These are phyloP conservation scores for Aulostomus chinensis DNA, from an alignment of 2,797 vertebrate species.

Conservation along the genomic window DNA sequence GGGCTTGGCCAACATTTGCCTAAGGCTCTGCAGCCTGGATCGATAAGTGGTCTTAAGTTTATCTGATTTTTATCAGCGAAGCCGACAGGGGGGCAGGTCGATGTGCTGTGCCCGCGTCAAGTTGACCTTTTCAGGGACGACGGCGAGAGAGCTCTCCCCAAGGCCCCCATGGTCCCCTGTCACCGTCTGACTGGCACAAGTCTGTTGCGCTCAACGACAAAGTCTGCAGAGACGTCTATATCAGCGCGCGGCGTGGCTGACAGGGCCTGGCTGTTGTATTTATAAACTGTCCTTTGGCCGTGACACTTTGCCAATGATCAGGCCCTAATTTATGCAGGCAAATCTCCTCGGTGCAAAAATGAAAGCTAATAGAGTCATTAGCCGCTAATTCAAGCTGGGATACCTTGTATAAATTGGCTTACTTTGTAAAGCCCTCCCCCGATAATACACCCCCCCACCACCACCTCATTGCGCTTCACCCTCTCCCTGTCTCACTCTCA, in stretches of 20 bases:
- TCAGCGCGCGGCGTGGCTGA: slow-evolving; percentile 92
- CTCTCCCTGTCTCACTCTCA: slow-evolving; percentile 34
- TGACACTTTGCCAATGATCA: slow-evolving; percentile 99
- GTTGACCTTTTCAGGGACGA: slow-evolving; percentile 99
- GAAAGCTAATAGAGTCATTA: slow-evolving; percentile 99
- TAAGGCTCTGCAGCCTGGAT: slow-evolving; percentile 87
- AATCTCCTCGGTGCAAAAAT: slow-evolving; percentile 99
- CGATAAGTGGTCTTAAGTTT: slow-evolving; percentile 99
- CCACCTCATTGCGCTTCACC: slow-evolving; percentile 9
- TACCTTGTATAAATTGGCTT: slow-evolving; percentile 98
- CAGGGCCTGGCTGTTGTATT: slow-evolving; percentile 99
- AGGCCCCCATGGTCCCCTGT: slow-evolving; percentile 91
- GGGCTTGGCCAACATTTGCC: slow-evolving; percentile 97
- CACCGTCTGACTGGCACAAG: slow-evolving; percentile 98
- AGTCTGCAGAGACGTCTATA: slow-evolving; percentile 99
- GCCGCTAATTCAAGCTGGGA: slow-evolving; percentile 96
- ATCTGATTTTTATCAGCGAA: slow-evolving; percentile 99
- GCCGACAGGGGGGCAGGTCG: slow-evolving; percentile 97
- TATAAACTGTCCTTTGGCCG: slow-evolving; percentile 99
- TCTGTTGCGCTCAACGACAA: slow-evolving; percentile 98
- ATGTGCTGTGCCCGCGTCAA: slow-evolving; percentile 98
- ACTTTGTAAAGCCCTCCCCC: slow-evolving; percentile 97
- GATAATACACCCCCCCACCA: slow-evolving; percentile 73
- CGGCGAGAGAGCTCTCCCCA: slow-evolving; percentile 86
- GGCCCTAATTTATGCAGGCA: slow-evolving; percentile 98